Conservation (phyloP, 2,113 vertebrate genomes). For the Sinosuthora webbiana region DNA sequence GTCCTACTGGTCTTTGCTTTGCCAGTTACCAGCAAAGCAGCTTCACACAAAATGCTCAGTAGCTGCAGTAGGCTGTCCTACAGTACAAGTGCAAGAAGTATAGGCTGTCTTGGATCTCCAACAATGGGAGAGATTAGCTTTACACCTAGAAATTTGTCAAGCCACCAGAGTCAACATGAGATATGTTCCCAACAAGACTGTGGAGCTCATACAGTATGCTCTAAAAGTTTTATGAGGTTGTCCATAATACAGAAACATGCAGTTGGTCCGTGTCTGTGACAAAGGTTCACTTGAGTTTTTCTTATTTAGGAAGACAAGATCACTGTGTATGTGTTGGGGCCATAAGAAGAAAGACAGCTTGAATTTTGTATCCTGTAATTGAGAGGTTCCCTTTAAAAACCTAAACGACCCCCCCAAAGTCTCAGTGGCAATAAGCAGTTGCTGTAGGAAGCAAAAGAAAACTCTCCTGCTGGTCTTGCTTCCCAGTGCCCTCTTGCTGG, state of each 20-base stretch:
- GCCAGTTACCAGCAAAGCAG: background rate
- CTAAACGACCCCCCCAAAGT: background rate
- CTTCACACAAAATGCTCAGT: background rate
- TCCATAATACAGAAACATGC: background rate
- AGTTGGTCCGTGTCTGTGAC: fast-evolving
- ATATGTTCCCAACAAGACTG: background rate
- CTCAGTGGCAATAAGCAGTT: background rate
- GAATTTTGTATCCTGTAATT: background rate
- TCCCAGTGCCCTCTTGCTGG: background rate
- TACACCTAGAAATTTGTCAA: background rate
- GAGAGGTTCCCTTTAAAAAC: background rate
- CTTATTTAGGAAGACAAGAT: background rate
- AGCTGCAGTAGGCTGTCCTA: background rate
- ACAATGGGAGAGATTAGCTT: background rate
- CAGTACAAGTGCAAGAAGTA: background rate
- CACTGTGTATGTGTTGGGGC: background rate
- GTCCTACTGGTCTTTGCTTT: background rate
- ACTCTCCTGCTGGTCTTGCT: background rate
- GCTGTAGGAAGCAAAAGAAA: background rate
- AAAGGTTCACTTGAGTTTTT: background rate
- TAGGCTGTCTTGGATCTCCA: background rate
- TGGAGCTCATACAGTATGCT: background rate
- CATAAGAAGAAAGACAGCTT: background rate
- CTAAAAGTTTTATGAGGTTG: background rate
- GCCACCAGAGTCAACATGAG: background rate